Evolutionary conservation across 1,140 invertebrate genomes (phyloP), one percentile per base, ranked within the genome.

Genomic region (Bombus affinis): DNA sequence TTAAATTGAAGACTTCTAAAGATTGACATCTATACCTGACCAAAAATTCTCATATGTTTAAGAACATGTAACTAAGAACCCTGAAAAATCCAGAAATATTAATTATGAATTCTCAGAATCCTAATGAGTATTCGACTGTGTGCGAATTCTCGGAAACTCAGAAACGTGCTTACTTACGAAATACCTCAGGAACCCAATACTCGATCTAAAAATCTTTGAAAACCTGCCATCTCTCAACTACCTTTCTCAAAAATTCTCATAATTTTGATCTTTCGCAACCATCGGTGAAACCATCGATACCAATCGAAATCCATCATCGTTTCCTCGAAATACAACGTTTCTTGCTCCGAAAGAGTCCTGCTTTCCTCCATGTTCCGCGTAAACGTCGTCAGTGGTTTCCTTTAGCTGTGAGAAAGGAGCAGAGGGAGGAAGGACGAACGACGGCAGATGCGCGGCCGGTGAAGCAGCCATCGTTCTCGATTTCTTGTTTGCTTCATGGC

Each of bases 401-500:
- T 25, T 15, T 3, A 22, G 8, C 12, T 39, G 57, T 39, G 32
- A 66, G 47, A 37, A 32, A 6, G 42, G 25, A 32, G 9, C 9
- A 28, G 77, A 75, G 74, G 47, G 81, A 73, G 44, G 72, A 70
- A 70, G 74, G 35, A 78, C 47, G 86, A 80, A 75, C 81, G 74
- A 28, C 76, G 78, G 79, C 75, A 83, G 87, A 85, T 74, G 75
- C 75, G 42, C 73, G 77, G 75, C 57, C 75, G 79, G 76, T 71
- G 86, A 79, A 73, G 86, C 81, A 91, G 90, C 90, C 85, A 91
- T 91, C 90, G 82, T 91, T 85, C 85, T 89, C 91, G 87, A 90
- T 86, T 90, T 91, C 90, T 91, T 91, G 91, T 88, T 88, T 75
- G 86, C 86, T 91, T 91, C 91, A 92, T 93, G 92, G 93, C 92